Evolutionary conservation across 2,113 vertebrate genomes (phyloP), one percentile per base, ranked within the genome.

Genomic region (Perca fluviatilis): DNA sequence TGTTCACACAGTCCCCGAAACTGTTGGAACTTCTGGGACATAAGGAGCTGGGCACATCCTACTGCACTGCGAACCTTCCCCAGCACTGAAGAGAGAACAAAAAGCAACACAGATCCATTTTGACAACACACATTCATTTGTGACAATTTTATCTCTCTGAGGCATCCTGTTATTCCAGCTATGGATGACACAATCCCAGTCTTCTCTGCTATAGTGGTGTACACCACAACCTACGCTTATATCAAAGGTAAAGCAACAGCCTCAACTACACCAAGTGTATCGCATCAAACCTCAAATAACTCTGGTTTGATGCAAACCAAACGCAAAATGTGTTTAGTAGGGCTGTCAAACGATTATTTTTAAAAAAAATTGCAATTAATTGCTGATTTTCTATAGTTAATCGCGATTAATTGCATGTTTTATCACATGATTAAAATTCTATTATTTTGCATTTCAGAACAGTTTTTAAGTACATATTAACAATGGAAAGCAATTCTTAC

Each of bases 1-100:
- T 99, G 98, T 74, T 99, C 97, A 94, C 98, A 99, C 92, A 99
- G 96, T 81, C 97, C 98, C 1, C 96, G 97, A 93, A 99, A 99
- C 91, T 99, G 98, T 95, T 98, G 97, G 94, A 99, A 99, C 95
- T 99, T 99, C 93, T 96, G 93, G 67, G 95, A 93, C 80, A 96
- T 96, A 2, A 96, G 92, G 83, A 96, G 94, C 89, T 96, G 95
- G 82, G 95, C 95, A 64, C 95, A 93, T 89, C 95, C 95, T 63
- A 96, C 93, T 11, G 97, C 98, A 87, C 97, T 99, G 93, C 98
- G 97, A 73, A 99, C 96, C 93, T 99, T 99, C 73, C 97, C 98
- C 93, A 99, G 94, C 91, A 99, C 98, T 99, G 79, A 19, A 72
- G 61, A 71, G 67, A 82, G 16, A 72, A 84, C 15, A 85, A 18